Percentiles rank a stretch among this genome's conserved stretches.
Evolutionary conservation across 1,140 invertebrate species (phyloP).

Genomic region (Geopemphigus sp.): DNA sequence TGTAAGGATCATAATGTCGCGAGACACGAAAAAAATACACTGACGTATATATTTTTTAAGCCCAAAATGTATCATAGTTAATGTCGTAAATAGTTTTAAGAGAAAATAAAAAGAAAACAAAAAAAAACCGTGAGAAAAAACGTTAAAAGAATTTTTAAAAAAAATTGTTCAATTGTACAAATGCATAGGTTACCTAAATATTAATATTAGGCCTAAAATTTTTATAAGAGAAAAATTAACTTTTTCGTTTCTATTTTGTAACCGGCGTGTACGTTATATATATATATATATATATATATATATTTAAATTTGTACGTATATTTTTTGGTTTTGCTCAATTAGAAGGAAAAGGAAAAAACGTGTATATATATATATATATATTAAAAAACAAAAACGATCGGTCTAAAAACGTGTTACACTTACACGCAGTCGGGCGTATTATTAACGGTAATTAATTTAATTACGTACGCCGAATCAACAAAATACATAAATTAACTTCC

Average conservation of each 20-base stretch:
- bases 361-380: too few relatives aligned
- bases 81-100: conserved; percentile 19
- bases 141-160: background rate
- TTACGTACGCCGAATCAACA: too few relatives aligned
- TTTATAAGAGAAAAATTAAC: conserved; percentile 34
- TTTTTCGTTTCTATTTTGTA: conserved; percentile 43
- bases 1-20: background rate
- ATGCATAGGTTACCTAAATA: conserved; percentile 45
- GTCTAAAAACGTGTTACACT: conserved; percentile 9
- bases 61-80: conserved; percentile 25
- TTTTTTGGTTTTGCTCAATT: conserved; percentile 49
- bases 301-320: background rate
- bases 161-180: conserved; percentile 39
- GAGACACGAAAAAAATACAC: conserved; percentile 3
- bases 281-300: background rate
- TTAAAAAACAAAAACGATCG: too few relatives aligned
- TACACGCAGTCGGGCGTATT: too few relatives aligned
- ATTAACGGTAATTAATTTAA: too few relatives aligned
- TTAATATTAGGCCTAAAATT: conserved; percentile 13
- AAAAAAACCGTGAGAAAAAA: background rate
- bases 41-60: conserved; percentile 39
- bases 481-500: conserved; percentile 37
- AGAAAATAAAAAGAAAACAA: background rate
- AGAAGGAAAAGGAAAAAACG: conserved; percentile 10
- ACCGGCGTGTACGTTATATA: background rate